Conservation (phyloP, 2,113 vertebrate genomes). For the Craseonycteris thonglongyai region DNA sequence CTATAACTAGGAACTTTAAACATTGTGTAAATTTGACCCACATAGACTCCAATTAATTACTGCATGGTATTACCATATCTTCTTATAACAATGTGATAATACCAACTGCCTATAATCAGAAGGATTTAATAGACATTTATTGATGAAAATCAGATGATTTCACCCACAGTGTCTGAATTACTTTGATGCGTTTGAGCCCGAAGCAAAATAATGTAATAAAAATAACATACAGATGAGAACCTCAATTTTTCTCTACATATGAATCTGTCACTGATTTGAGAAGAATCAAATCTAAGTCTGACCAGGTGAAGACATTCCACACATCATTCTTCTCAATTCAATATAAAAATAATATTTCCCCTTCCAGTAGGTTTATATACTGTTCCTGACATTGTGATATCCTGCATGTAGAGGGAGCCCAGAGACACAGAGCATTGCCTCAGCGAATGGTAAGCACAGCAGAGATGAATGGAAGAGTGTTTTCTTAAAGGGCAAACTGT, state of each 20-base stretch:
- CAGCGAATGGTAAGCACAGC: neutral
- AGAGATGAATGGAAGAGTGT: neutral
- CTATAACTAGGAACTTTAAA: conserved; percentile 62
- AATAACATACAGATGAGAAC: conserved; percentile 75
- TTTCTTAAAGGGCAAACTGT: neutral
- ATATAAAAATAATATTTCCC: conserved; percentile 46
- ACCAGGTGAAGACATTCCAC: conserved; percentile 71
- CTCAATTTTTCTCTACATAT: conserved; percentile 75
- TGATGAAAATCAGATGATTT: conserved; percentile 77
- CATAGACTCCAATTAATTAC: conserved; percentile 71
- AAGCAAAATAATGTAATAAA: conserved; percentile 80
- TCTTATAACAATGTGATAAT: conserved; percentile 54
- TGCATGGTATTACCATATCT: neutral
- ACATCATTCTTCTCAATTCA: conserved; percentile 68
- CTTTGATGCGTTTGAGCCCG: conserved; percentile 74
- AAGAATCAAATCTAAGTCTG: conserved; percentile 77
- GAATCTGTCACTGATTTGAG: conserved; percentile 75
- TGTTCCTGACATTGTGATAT: neutral
- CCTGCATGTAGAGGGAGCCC: neutral
- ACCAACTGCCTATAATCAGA: conserved; percentile 59
- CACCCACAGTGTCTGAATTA: conserved; percentile 60
- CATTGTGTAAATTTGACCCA: conserved; percentile 45
- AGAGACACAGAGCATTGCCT: neutral
- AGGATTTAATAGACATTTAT: conserved; percentile 73
- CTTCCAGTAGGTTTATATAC: neutral